Percentiles rank a stretch among this genome's conserved stretches.
phyloP scores from a whole-genome alignment of 2,888 invertebrate genomes.

The Germaria angustata region DNA sequence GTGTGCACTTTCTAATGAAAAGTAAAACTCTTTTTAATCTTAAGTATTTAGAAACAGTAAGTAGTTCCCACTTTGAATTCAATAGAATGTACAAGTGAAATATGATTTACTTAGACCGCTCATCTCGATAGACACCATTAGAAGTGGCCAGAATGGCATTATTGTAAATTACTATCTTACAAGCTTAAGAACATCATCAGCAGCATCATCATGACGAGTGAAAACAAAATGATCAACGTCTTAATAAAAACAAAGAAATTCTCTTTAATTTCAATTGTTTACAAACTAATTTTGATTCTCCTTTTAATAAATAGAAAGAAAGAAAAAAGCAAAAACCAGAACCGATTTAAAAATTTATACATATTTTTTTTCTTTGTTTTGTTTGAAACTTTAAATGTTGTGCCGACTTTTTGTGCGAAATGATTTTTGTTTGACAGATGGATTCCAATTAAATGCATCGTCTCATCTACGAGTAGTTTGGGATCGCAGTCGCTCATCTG shows the following conservation, averaged over 20 bases:
- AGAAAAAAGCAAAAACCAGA: neutral
- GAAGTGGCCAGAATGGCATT: neutral
- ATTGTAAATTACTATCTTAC: neutral
- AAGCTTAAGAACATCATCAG: conserved; percentile 16
- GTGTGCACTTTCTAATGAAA: no score
- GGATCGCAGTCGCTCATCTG: neutral
- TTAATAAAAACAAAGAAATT: conserved; percentile 46
- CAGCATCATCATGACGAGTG: neutral
- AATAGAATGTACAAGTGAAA: no score
- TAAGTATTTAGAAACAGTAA: no score
- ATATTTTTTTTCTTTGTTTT: conserved; percentile 11
- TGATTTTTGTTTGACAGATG: conserved; percentile 70
- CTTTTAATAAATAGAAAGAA: conserved; percentile 2
- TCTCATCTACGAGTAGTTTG: conserved; percentile 25
- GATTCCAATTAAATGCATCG: conserved; percentile 57
- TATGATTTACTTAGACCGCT: no score
- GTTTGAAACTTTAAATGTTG: conserved; percentile 55
- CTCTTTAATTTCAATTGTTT: conserved; percentile 60
- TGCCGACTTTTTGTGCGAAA: conserved; percentile 68
- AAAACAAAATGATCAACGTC: conserved; percentile 21
- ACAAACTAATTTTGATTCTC: conserved; percentile 42
- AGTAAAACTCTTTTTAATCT: no score
- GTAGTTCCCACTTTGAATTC: no score
- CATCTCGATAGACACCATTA: no score
- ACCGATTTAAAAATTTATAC: neutral